A percentile compares a stretch with the other conserved stretches of the same genome.
Evolutionary conservation across 2,797 vertebrate species (phyloP).

Genomic region (Trachops cirrhosus): DNA sequence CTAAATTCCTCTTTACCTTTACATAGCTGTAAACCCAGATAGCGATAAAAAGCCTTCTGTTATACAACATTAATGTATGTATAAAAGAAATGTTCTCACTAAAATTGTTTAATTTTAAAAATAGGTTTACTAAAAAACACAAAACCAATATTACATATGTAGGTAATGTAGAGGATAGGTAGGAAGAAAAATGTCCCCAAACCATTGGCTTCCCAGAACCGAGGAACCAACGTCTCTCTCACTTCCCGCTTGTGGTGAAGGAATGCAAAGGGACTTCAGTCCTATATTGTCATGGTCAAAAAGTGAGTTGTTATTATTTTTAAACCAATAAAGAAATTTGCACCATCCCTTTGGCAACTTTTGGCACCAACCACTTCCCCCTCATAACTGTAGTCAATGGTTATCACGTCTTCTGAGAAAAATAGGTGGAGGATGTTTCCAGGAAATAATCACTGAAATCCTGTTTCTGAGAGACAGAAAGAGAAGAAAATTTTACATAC

Average conservation of each 20-base stretch:
- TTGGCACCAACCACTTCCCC: background rate
- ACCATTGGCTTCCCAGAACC: background rate
- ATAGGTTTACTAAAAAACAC: background rate
- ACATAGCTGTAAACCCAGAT: background rate
- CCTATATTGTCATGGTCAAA: background rate
- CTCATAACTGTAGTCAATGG: background rate
- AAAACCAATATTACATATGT: background rate
- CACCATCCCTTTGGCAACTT: background rate
- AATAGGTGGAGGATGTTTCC: background rate
- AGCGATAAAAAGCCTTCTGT: background rate
- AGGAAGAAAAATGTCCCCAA: background rate
- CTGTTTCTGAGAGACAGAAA: constrained; percentile 2
- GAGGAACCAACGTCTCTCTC: background rate
- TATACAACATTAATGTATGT: background rate
- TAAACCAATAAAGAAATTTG: constrained; percentile 4
- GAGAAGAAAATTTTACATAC: background rate
- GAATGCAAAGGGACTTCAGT: background rate
- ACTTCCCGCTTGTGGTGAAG: background rate
- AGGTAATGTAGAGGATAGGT: background rate
- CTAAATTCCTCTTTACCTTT: constrained; percentile 7
- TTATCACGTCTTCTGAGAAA: constrained; percentile 45
- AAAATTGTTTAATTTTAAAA: background rate
- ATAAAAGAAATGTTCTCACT: background rate
- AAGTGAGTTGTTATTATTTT: background rate
- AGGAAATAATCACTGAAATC: background rate